Conservation (phyloP, 2,113 vertebrate genomes). For the Ictalurus furcatus region DNA sequence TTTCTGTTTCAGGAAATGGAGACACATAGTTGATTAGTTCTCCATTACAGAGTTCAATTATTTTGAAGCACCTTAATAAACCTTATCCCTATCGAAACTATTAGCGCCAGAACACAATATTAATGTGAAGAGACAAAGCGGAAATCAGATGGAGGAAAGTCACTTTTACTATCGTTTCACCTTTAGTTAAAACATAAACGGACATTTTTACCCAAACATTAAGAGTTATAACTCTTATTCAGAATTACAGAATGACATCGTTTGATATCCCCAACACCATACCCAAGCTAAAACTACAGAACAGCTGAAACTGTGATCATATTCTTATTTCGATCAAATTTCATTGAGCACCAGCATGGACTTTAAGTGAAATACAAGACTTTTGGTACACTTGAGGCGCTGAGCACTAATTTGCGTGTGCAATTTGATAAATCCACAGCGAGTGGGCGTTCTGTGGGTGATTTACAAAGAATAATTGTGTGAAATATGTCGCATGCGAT, state of each 20-base stretch:
- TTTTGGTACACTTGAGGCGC: neutral
- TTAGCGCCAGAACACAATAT: neutral
- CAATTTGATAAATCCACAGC: neutral
- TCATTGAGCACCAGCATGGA: neutral
- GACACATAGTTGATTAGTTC: neutral
- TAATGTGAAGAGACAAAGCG: neutral
- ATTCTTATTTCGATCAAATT: neutral
- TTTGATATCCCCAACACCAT: neutral
- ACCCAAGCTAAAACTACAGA: neutral
- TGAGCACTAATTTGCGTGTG: neutral
- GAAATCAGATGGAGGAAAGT: neutral
- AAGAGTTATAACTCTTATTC: neutral
- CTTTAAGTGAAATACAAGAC: neutral
- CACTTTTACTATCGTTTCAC: neutral
- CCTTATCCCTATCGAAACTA: neutral
- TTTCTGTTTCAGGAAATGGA: slow-evolving; percentile 65
- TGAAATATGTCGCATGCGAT: neutral
- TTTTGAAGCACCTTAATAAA: neutral
- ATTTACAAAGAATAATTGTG: neutral
- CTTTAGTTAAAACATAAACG: neutral
- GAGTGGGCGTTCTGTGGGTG: neutral
- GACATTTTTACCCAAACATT: neutral
- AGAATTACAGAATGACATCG: neutral
- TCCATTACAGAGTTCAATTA: neutral
- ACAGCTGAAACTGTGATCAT: neutral